Conservation (phyloP, 1,140 invertebrate species). For the Cataglyphis hispanica region DNA sequence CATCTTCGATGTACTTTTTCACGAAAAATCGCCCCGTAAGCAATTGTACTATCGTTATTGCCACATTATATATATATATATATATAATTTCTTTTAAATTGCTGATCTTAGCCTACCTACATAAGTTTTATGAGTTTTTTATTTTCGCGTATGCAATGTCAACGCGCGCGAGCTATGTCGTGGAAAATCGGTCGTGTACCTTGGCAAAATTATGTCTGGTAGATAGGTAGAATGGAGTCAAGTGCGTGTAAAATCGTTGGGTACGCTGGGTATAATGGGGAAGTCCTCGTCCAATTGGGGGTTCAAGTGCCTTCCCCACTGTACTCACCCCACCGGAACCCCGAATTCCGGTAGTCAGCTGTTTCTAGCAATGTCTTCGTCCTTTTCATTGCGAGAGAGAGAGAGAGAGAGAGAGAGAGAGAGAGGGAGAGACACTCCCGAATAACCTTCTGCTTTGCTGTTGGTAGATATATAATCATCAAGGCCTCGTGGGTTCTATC, state of each 20-base stretch:
- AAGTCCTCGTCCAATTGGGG: conserved; percentile 82
- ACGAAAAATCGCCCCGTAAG: too few species aligned
- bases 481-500: conserved; percentile 43
- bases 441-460: conserved; percentile 67
- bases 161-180: conserved; percentile 55
- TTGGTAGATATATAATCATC: conserved; percentile 73
- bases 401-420: too few species aligned
- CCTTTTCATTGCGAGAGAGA: conserved; percentile 57
- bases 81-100: conserved; percentile 2
- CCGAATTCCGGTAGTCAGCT: conserved; percentile 86
- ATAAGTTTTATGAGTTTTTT: conserved; percentile 38
- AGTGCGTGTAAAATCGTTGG: conserved; percentile 87
- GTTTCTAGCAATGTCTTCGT: conserved; percentile 81
- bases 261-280: conserved; percentile 82
- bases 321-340: conserved; percentile 83
- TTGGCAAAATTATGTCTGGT: conserved; percentile 73
- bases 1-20: too few species aligned
- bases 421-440: conserved; percentile 17
- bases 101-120: background rate
- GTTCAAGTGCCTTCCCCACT: conserved; percentile 82
- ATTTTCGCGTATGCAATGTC: conserved; percentile 35
- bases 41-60: too few species aligned
- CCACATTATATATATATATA: background rate
- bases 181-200: conserved; percentile 68
- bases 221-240: conserved; percentile 85